These are phyloP conservation scores for Fratercula arctica DNA, from an alignment of 2,797 vertebrate species.

Conservation along the genomic window DNA sequence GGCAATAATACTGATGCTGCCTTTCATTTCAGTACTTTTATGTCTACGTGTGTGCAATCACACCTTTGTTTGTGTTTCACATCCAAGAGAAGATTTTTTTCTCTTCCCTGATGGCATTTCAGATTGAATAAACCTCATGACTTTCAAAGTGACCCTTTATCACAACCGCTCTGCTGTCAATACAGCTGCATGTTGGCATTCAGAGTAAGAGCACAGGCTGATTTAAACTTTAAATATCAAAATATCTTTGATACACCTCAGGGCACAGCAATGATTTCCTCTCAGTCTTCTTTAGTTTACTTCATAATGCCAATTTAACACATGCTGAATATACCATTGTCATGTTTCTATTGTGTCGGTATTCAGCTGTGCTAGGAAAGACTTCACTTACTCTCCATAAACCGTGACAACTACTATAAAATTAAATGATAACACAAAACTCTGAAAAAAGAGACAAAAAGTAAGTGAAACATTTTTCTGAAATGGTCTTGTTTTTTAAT, in stretches of 20 bases:
- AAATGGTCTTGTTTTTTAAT: not conserved
- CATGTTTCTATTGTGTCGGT: not conserved
- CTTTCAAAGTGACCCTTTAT: slow-evolving; percentile 27
- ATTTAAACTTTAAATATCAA: slow-evolving; percentile 61
- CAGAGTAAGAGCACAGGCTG: not conserved
- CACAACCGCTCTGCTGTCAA: not conserved
- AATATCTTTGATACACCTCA: not conserved
- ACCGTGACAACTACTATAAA: not conserved
- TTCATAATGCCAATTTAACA: slow-evolving; percentile 17
- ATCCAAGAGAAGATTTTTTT: not conserved
- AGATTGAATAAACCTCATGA: not conserved
- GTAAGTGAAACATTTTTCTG: not conserved
- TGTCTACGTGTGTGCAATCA: not conserved
- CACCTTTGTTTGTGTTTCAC: not conserved
- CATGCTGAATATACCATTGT: not conserved
- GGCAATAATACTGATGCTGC: not conserved
- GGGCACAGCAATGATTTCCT: not conserved
- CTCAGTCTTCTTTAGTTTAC: not conserved
- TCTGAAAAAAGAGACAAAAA: not conserved
- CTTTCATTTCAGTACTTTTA: not conserved
- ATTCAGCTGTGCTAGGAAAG: not conserved
- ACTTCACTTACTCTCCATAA: not conserved
- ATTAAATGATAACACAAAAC: not conserved
- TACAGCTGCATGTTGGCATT: not conserved
- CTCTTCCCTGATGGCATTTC: not conserved